These are phyloP conservation scores for Mythimna ferrago DNA, from an alignment of 2,888 invertebrate species.

Conservation along the genomic window DNA sequence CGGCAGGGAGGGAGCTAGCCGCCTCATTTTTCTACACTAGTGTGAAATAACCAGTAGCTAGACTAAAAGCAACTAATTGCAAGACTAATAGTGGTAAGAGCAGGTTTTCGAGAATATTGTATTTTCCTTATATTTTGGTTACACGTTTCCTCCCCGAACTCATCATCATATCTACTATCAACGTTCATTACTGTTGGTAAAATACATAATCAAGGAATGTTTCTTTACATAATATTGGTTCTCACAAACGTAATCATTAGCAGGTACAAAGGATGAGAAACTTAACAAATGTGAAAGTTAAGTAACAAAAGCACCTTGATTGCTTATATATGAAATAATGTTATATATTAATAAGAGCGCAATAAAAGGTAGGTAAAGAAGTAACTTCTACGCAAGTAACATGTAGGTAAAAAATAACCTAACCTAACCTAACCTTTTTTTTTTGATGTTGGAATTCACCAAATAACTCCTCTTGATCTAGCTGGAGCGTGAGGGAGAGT, in stretches of 20 bases:
- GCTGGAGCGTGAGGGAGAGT: no score
- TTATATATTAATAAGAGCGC: not conserved
- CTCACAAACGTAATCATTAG: slow-evolving; percentile 13
- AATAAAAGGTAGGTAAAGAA: slow-evolving; percentile 11
- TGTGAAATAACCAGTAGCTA: no score
- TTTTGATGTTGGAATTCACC: no score
- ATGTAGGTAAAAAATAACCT: no score
- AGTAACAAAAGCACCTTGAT: slow-evolving; percentile 25
- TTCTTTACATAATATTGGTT: not conserved
- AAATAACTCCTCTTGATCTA: no score
- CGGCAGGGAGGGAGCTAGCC: no score
- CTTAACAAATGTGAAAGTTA: not conserved
- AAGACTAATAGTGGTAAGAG: no score
- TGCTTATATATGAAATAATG: slow-evolving; percentile 15
- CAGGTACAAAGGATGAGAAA: slow-evolving; percentile 3
- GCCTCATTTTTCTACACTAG: no score
- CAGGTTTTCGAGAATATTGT: no score
- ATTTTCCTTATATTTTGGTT: not conserved
- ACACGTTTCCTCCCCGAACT: not conserved
- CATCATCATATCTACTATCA: not conserved
- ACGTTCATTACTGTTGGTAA: not conserved
- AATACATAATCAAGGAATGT: slow-evolving; percentile 11
- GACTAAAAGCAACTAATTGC: no score
- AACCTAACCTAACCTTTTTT: no score
- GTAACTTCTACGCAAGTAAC: not conserved